Percentiles rank a stretch among this genome's conserved stretches.
Conservation (phyloP, 1,140 invertebrate genomes). For the Caenorhabditis briggsae region DNA sequence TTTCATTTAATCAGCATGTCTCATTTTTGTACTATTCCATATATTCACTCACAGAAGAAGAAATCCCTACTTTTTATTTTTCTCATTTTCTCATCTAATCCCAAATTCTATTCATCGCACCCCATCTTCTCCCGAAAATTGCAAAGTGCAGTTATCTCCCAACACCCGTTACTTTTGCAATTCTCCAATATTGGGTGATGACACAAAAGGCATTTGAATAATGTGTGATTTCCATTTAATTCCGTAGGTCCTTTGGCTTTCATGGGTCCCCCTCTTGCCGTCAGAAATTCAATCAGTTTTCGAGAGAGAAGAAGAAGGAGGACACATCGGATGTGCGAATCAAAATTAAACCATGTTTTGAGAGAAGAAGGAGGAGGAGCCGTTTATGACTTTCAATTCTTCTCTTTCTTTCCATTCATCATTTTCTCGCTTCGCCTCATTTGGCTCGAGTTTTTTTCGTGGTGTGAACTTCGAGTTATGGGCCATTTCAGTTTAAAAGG, state of each 20-base stretch:
- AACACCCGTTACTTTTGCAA: neutral
- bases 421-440: neutral
- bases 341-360: slow-evolving; percentile 53
- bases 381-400: slow-evolving; percentile 40
- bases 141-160: neutral
- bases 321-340: neutral
- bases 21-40: too few species aligned
- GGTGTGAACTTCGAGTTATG: too few species aligned
- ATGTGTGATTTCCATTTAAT: slow-evolving; percentile 53
- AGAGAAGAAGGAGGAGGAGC: slow-evolving; percentile 16
- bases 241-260: neutral
- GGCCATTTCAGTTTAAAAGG: too few species aligned
- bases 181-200: slow-evolving; percentile 31
- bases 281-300: slow-evolving; percentile 18
- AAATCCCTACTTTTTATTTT: neutral
- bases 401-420: neutral
- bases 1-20: too few species aligned
- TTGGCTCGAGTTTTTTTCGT: neutral
- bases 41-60: neutral
- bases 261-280: neutral
- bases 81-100: neutral
- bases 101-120: neutral
- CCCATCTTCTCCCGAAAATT: neutral
- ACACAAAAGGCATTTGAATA: slow-evolving; percentile 50
- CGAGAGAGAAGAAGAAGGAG: neutral